phyloP scores from a whole-genome alignment of 2,888 invertebrate genomes.

The Siphonodentalium dalli region DNA sequence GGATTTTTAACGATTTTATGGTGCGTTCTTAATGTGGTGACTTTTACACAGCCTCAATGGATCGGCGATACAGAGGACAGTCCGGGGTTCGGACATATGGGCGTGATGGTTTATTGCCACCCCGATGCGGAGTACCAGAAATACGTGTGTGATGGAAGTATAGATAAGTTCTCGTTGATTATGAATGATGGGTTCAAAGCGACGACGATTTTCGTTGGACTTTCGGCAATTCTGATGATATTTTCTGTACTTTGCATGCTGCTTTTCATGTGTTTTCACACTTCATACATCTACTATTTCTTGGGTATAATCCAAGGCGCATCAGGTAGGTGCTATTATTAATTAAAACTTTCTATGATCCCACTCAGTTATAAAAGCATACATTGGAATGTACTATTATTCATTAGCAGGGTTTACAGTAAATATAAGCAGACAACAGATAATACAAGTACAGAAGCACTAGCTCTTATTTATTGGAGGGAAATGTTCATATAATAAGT shows the following conservation, averaged over 20 bases:
- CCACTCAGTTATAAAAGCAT: too few species aligned
- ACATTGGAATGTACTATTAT: too few species aligned
- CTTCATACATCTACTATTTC: slow-evolving; percentile 89
- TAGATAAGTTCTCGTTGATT: slow-evolving; percentile 76
- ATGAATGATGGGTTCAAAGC: slow-evolving; percentile 83
- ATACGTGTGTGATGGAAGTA: slow-evolving; percentile 76
- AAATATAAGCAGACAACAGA: too few species aligned
- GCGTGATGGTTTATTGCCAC: slow-evolving; percentile 86
- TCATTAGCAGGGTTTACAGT: too few species aligned
- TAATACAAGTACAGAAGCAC: too few species aligned
- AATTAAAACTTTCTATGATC: too few species aligned
- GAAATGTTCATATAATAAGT: too few species aligned
- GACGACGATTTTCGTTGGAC: slow-evolving; percentile 87
- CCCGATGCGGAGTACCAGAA: slow-evolving; percentile 34
- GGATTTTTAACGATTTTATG: slow-evolving; percentile 97
- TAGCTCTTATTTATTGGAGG: too few species aligned
- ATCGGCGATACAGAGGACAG: slow-evolving; percentile 64
- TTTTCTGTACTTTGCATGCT: slow-evolving; percentile 87
- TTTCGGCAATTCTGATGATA: slow-evolving; percentile 82
- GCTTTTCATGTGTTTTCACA: slow-evolving; percentile 91
- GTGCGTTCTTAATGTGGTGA: slow-evolving; percentile 91
- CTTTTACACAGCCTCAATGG: slow-evolving; percentile 86
- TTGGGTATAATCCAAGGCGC: slow-evolving; percentile 95
- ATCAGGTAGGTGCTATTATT: slow-evolving; percentile 76
- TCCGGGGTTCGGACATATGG: slow-evolving; percentile 84